A percentile compares a stretch with the other conserved stretches of the same genome.
phyloP scores from a whole-genome alignment of 2,888 invertebrate genomes.

The Drosophila meridiana region DNA sequence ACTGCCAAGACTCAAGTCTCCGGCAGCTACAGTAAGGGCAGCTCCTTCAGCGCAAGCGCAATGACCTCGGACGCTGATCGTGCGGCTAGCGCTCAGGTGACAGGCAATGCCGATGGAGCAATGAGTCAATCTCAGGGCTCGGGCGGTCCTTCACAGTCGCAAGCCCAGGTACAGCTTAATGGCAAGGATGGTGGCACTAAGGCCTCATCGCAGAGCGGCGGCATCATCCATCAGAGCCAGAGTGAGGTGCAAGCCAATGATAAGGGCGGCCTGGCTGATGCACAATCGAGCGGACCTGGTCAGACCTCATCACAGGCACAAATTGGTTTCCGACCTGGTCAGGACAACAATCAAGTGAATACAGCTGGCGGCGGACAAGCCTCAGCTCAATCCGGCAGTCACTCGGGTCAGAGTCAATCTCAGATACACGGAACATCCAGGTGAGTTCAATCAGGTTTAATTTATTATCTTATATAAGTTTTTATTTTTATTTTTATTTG shows the following conservation, averaged over 20 bases:
- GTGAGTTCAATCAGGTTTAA: conserved; percentile 52
- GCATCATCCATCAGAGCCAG: conserved; percentile 89
- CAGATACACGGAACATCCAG: conserved; percentile 92
- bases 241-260: conserved; percentile 90
- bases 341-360: conserved; percentile 85
- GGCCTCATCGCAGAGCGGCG: conserved; percentile 91
- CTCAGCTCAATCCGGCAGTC: conserved; percentile 91
- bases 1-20: conserved; percentile 93
- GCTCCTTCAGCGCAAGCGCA: conserved; percentile 93
- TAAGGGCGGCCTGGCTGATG: conserved; percentile 93
- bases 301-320: conserved; percentile 95
- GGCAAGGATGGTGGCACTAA: conserved; percentile 91
- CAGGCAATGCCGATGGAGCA: conserved; percentile 91
- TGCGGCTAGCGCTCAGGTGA: conserved; percentile 88
- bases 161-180: conserved; percentile 91
- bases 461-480: neutral
- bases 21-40: conserved; percentile 91
- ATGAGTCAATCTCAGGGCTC: conserved; percentile 91
- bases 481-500: neutral
- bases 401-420: conserved; percentile 92
- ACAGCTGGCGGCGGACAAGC: conserved; percentile 92
- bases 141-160: conserved; percentile 91
- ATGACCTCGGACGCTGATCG: conserved; percentile 91
- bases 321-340: conserved; percentile 92
- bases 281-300: conserved; percentile 93